A percentile compares a stretch with the other conserved stretches of the same genome.
These are phyloP conservation scores for Eubasilissa regina DNA, from an alignment of 1,140 invertebrate species.

Conservation along the genomic window DNA sequence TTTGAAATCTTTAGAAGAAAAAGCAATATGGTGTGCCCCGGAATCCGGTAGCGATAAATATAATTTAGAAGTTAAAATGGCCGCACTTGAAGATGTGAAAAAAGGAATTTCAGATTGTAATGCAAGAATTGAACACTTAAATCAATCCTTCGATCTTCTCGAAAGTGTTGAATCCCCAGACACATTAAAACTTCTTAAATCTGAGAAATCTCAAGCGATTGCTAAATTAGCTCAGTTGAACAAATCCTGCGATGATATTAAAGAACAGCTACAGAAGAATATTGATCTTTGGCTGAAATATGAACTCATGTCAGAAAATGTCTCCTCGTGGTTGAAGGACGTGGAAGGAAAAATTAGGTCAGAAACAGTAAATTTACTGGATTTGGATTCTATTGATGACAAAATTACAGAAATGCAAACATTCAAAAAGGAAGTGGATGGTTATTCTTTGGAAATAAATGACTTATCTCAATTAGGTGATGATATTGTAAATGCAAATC, in stretches of 20 bases:
- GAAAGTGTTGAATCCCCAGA: constrained; percentile 79
- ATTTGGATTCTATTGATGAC: constrained; percentile 79
- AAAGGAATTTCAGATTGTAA: constrained; percentile 81
- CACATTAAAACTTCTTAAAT: constrained; percentile 75
- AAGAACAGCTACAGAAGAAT: constrained; percentile 79
- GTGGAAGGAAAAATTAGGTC: constrained; percentile 85
- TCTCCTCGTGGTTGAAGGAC: constrained; percentile 89
- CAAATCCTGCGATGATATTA: constrained; percentile 79
- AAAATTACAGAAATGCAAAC: constrained; percentile 81
- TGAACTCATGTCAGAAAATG: constrained; percentile 82
- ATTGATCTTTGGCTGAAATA: constrained; percentile 87
- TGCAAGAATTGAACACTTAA: constrained; percentile 76
- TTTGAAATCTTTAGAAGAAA: constrained; percentile 86
- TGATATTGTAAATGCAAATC: constrained; percentile 82
- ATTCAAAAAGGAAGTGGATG: constrained; percentile 76
- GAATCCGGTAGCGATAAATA: constrained; percentile 91
- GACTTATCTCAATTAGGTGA: constrained; percentile 80
- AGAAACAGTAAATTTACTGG: constrained; percentile 81
- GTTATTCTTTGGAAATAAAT: constrained; percentile 78
- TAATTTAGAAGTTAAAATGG: constrained; percentile 92
- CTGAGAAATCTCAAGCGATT: constrained; percentile 77
- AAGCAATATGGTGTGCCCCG: constrained; percentile 92
- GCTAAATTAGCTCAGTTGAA: constrained; percentile 81
- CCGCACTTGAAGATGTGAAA: constrained; percentile 85
- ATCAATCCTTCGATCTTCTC: constrained; percentile 79